These are phyloP conservation scores for Macrotrachela quadricornifera DNA, from an alignment of 1,140 invertebrate species.

Conservation along the genomic window DNA sequence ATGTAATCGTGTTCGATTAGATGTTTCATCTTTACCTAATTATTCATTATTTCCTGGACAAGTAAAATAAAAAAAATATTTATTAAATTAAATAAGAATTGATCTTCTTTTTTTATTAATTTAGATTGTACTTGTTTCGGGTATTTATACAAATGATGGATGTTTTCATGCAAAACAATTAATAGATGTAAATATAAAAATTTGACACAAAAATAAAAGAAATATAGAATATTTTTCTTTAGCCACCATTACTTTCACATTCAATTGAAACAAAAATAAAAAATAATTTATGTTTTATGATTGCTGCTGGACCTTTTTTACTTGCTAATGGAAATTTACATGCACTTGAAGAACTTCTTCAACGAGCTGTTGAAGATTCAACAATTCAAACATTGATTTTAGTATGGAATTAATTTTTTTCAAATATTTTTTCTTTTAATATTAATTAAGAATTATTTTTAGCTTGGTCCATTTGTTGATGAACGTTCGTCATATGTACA, in stretches of 20 bases:
- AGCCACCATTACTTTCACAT: not conserved
- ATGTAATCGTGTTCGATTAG: conserved; percentile 33
- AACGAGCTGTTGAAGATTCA: too few relatives aligned
- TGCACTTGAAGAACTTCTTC: too few relatives aligned
- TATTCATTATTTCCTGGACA: conserved; percentile 64
- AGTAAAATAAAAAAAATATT: too few relatives aligned
- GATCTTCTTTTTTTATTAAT: not conserved
- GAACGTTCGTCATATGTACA: conserved; percentile 36
- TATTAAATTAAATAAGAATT: too few relatives aligned
- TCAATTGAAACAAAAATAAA: too few relatives aligned
- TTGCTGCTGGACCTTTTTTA: conserved; percentile 61
- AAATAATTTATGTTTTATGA: conserved; percentile 41
- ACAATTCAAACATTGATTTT: too few relatives aligned
- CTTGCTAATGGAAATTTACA: conserved; percentile 37
- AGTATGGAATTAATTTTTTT: too few relatives aligned
- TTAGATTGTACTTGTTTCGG: conserved; percentile 45
- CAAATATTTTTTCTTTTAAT: too few relatives aligned
- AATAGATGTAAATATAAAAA: conserved; percentile 21
- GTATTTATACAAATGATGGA: conserved; percentile 45
- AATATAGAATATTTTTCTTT: not conserved
- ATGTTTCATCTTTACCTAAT: conserved; percentile 40
- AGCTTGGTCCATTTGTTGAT: conserved; percentile 59
- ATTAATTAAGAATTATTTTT: conserved; percentile 12
- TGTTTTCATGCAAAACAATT: conserved; percentile 45
- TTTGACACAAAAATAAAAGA: not conserved